These are phyloP conservation scores for Bedellia somnulentella DNA, from an alignment of 2,888 invertebrate genomes.

Conservation along the genomic window DNA sequence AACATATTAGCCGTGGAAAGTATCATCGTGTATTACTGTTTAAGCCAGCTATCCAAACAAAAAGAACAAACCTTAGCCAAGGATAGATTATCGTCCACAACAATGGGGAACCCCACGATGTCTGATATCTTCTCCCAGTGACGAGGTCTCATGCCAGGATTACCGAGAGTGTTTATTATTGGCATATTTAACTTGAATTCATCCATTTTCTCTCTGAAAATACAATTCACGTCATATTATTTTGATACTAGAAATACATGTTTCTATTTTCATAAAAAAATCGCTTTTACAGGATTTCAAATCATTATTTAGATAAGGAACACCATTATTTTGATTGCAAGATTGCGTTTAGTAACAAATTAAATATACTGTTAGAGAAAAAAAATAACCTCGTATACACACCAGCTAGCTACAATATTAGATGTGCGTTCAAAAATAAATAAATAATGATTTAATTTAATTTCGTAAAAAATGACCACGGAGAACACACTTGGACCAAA, in stretches of 20 bases:
- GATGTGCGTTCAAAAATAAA: no score
- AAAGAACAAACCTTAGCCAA: slow-evolving; percentile 53
- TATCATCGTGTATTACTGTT: no score
- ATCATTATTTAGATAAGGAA: not conserved
- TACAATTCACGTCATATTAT: not conserved
- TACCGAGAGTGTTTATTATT: slow-evolving; percentile 88
- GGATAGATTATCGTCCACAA: slow-evolving; percentile 79
- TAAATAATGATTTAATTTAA: no score
- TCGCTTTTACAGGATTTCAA: not conserved
- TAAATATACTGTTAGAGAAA: no score
- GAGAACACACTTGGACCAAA: no score
- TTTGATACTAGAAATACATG: not conserved
- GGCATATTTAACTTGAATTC: slow-evolving; percentile 87
- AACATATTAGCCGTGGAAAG: no score
- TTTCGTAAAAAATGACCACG: no score
- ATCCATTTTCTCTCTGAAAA: slow-evolving; percentile 70
- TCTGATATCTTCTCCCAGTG: slow-evolving; percentile 96
- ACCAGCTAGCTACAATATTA: no score
- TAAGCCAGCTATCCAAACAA: no score
- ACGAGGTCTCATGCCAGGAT: slow-evolving; percentile 88
- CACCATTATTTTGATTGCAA: no score
- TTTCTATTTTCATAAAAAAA: not conserved
- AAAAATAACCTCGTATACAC: no score
- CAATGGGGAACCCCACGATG: slow-evolving; percentile 89
- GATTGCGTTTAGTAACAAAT: no score